Evolutionary conservation across 1,140 invertebrate genomes (phyloP).

Genomic region (Steinernema feltiae): DNA sequence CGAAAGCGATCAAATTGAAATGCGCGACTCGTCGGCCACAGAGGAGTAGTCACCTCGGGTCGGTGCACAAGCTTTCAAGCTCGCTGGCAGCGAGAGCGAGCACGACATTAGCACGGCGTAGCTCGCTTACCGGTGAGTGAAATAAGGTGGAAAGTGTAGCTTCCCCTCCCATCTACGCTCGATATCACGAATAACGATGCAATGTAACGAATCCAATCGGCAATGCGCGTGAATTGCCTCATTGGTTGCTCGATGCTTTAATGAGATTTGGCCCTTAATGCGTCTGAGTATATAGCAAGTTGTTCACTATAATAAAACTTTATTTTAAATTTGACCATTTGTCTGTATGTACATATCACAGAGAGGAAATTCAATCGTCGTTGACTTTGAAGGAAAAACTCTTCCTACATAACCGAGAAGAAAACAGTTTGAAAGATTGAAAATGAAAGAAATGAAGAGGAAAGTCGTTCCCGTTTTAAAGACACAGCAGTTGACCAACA

Average conservation of each 20-base stretch:
- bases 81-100: neutral
- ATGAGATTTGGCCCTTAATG: neutral
- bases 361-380: neutral
- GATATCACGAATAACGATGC: neutral
- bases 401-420: neutral
- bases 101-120: neutral
- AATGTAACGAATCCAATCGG: constrained; percentile 3
- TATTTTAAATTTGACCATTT: neutral
- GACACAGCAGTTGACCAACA: neutral
- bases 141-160: constrained; percentile 1
- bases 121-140: neutral
- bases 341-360: neutral
- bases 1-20: constrained; percentile 9
- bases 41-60: neutral
- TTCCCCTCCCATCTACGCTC: neutral
- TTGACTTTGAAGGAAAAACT: neutral
- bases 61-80: neutral
- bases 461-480: neutral
- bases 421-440: neutral
- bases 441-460: neutral
- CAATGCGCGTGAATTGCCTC: neutral
- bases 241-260: neutral
- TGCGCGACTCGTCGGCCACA: neutral
- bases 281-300: neutral
- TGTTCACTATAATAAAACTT: neutral